These are phyloP conservation scores for Turdus rufiventris DNA, from an alignment of 2,113 vertebrate species.

Conservation along the genomic window DNA sequence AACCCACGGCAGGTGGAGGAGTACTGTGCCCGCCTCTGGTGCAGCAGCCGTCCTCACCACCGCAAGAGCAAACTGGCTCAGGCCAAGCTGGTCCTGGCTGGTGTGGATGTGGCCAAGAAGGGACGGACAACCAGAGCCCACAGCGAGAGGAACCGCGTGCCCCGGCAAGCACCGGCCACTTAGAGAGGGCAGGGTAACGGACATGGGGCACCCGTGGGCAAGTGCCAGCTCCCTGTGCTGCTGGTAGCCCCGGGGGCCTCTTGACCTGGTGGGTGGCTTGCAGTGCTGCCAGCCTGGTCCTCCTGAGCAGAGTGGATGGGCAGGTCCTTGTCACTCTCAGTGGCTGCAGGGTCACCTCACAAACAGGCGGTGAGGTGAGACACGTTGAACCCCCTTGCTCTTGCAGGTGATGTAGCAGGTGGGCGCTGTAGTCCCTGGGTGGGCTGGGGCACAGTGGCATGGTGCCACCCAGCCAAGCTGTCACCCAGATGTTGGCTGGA, in stretches of 20 bases:
- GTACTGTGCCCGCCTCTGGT: constrained; percentile 91
- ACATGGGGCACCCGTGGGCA: fast-evolving
- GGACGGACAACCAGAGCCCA: constrained; percentile 73
- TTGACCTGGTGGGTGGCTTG: background rate
- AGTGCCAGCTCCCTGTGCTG: background rate
- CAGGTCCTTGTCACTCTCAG: background rate
- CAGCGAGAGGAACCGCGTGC: constrained; percentile 81
- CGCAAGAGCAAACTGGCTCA: constrained; percentile 83
- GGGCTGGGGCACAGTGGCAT: fast-evolving
- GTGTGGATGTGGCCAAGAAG: constrained; percentile 79
- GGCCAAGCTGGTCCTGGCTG: constrained; percentile 79
- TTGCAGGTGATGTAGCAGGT: background rate
- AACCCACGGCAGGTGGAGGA: constrained; percentile 83
- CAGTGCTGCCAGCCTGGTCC: background rate
- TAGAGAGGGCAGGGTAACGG: background rate
- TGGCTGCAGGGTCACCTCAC: background rate
- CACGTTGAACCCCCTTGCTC: fast-evolving
- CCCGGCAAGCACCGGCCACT: constrained; percentile 74
- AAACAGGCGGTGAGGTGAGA: fast-evolving
- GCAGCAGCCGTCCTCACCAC: constrained; percentile 73
- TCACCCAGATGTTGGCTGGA: background rate
- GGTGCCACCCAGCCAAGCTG: background rate
- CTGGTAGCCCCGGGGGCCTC: background rate
- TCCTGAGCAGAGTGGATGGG: fast-evolving
- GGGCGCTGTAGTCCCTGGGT: fast-evolving